Conservation (phyloP, 2,113 vertebrate species). For the Calonectris borealis region DNA sequence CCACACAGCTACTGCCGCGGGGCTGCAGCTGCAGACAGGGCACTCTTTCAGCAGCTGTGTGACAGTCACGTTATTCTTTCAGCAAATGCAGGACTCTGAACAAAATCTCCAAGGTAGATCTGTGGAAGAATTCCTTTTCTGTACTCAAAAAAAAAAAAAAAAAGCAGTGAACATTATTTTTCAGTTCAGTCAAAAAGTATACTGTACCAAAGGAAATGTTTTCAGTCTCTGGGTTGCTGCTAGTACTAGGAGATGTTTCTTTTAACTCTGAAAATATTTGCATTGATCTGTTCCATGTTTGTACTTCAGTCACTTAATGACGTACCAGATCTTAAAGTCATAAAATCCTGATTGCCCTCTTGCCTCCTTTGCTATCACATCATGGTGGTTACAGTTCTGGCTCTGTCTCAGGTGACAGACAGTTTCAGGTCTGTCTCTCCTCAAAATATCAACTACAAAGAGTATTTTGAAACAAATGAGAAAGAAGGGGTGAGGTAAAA, state of each 20-base stretch:
- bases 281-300: neutral
- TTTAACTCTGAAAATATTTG: neutral
- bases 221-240: neutral
- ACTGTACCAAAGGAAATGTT: neutral
- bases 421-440: neutral
- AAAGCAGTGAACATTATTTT: neutral
- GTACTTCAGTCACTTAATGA: neutral
- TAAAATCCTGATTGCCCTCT: neutral
- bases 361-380: neutral
- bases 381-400: neutral
- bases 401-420: neutral
- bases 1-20: accelerated
- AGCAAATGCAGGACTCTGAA: neutral
- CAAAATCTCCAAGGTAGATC: neutral
- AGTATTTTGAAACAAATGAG: neutral
- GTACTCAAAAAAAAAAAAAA: neutral
- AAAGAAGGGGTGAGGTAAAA: neutral
- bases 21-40: neutral
- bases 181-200: neutral
- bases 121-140: neutral
- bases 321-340: neutral
- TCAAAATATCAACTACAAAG: neutral
- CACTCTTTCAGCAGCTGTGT: neutral
- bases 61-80: neutral
- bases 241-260: neutral